Evolutionary conservation across 2,797 vertebrate species (phyloP).

Genomic region (Acanthurus lineatus): DNA sequence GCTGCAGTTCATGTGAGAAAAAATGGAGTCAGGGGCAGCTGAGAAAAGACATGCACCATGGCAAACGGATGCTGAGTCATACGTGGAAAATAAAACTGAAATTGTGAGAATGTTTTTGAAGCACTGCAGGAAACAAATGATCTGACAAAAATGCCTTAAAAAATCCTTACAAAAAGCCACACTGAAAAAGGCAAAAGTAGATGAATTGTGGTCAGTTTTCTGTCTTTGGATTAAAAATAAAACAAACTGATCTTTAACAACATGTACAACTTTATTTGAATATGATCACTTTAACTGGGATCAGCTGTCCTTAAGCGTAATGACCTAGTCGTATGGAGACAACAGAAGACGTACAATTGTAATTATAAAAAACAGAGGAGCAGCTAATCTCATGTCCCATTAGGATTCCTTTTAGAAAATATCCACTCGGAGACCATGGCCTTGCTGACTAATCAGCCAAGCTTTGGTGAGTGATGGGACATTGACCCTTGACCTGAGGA

Average conservation of each 20-base stretch:
- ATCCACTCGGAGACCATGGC: slow-evolving; percentile 51
- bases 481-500: slow-evolving; percentile 87
- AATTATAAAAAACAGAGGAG: slow-evolving; percentile 24
- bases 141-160: background rate
- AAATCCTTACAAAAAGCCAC: background rate
- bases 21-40: slow-evolving; percentile 14
- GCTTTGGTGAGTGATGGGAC: slow-evolving; percentile 85
- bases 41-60: slow-evolving; percentile 26
- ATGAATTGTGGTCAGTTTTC: background rate
- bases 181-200: background rate
- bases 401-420: slow-evolving; percentile 50
- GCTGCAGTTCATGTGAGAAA: slow-evolving; percentile 47
- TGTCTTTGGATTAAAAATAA: slow-evolving; percentile 6
- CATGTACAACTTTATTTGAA: background rate
- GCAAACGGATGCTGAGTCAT: slow-evolving; percentile 62
- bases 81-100: slow-evolving; percentile 40
- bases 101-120: slow-evolving; percentile 40
- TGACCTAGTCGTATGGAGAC: background rate
- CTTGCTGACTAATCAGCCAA: slow-evolving; percentile 74
- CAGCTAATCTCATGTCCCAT: slow-evolving; percentile 31
- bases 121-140: slow-evolving; percentile 13
- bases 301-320: background rate
- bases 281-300: background rate
- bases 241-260: background rate
- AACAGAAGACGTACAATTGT: slow-evolving; percentile 12